Evolutionary conservation across 2,888 invertebrate genomes (phyloP), one percentile per base, ranked within the genome.

Genomic region (Epinotia demarniana): DNA sequence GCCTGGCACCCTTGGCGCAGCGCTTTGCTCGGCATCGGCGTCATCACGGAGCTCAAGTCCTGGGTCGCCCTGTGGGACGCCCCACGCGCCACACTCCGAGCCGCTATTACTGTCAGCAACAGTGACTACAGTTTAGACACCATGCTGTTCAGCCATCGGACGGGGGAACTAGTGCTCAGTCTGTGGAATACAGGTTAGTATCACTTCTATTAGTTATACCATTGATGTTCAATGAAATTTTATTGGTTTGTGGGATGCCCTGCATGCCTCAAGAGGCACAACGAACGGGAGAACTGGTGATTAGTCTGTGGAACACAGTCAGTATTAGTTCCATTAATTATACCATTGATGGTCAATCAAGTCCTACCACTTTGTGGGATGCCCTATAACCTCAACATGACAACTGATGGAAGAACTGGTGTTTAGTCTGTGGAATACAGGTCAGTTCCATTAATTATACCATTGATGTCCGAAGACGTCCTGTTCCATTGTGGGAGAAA

Each of bases 1-100:
- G 79, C 86, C 0, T 94, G 94, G 94, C 94, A 94, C 66, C 94
- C 94, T 0, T 94, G 94, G 94, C 87, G 91, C 0, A 91, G 91
- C 11, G 91, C 93, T 0, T 81, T 93, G 0, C 87, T 94, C 0
- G 90, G 89, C 13, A 81, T 94, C 0, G 93, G 92, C 0, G 84
- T 86, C 0, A 82, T 85, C 1, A 67, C 80, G 0, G 78, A 81
- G 11, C 49, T 81, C 0, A 80, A 86, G 13, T 82, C 90, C 0
- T 82, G 82, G 33, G 79, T 94, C 2, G 85, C 86, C 0, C 79
- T 93, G 12, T 91, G 90, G 89, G 88, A 93, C 64, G 89, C 86
- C 0, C 88, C 90, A 0, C 81, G 87, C 0, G 81, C 78, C 6
- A 83, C 81, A 13, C 68, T 87, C 3, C 80, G 81, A 3, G 81